Percentiles rank a stretch among this genome's conserved stretches.
These are phyloP conservation scores for Macaca nemestrina DNA, from an alignment of 2,113 vertebrate species.

Conservation along the genomic window DNA sequence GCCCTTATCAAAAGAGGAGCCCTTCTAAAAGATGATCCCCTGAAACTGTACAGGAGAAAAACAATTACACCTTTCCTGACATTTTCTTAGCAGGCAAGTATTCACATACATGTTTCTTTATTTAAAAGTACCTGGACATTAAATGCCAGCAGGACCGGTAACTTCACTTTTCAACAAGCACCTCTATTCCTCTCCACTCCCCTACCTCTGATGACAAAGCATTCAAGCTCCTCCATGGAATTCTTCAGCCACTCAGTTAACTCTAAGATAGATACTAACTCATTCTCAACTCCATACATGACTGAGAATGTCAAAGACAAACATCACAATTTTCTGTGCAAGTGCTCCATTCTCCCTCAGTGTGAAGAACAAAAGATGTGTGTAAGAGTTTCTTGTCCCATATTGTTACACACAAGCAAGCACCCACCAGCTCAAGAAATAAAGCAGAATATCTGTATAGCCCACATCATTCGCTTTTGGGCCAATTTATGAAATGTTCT, in stretches of 20 bases:
- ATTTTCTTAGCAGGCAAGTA: not conserved
- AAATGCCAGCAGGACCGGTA: too few species aligned
- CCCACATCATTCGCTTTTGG: not conserved
- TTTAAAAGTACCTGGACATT: too few species aligned
- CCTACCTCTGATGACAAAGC: not conserved
- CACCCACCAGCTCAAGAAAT: not conserved
- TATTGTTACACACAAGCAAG: not conserved
- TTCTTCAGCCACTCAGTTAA: not conserved
- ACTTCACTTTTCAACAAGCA: not conserved
- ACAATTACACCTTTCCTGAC: not conserved
- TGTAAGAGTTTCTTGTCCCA: not conserved
- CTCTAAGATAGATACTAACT: not conserved
- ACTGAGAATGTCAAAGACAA: not conserved
- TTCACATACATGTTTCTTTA: not conserved
- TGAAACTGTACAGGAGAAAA: not conserved
- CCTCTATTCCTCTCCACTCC: not conserved
- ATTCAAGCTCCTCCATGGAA: not conserved
- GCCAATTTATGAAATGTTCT: not conserved
- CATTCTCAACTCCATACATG: not conserved
- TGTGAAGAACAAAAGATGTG: not conserved
- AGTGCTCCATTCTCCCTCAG: not conserved
- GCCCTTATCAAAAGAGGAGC: not conserved
- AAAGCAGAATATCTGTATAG: not conserved
- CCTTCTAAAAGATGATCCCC: not conserved
- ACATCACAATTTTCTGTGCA: not conserved